These are phyloP conservation scores for Forbesichthys papilliferus DNA, from an alignment of 2,113 vertebrate genomes.

Conservation along the genomic window DNA sequence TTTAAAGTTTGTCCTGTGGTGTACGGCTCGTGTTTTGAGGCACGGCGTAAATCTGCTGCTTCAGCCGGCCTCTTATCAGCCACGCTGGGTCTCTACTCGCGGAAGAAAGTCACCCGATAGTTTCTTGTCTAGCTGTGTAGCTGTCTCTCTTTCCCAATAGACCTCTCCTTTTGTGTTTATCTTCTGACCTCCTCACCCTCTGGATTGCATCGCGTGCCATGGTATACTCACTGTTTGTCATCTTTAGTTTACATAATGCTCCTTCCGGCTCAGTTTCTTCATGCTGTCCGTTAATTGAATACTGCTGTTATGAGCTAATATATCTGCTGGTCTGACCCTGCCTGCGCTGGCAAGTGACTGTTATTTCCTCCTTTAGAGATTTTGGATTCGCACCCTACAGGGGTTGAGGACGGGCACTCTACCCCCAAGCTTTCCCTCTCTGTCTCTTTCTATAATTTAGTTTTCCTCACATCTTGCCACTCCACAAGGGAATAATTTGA, in stretches of 20 bases:
- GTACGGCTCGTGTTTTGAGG: slow-evolving; percentile 50
- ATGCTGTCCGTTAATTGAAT: slow-evolving; percentile 27
- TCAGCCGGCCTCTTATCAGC: slow-evolving; percentile 48
- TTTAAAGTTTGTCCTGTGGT: background rate
- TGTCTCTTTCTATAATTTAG: background rate
- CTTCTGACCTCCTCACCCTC: background rate
- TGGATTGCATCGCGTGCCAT: slow-evolving; percentile 6
- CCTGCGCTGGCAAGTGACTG: slow-evolving; percentile 26
- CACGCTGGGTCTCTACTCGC: slow-evolving; percentile 14
- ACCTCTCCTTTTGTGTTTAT: background rate
- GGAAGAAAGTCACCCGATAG: background rate
- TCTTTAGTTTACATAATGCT: background rate
- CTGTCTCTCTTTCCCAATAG: background rate
- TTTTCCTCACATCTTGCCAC: background rate
- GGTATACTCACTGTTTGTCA: background rate
- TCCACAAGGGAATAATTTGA: background rate
- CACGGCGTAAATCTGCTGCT: slow-evolving; percentile 47
- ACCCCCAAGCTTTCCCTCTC: background rate
- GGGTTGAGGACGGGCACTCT: slow-evolving; percentile 18
- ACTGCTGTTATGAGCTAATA: slow-evolving; percentile 43
- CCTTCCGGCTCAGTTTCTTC: background rate
- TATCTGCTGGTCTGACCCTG: slow-evolving; percentile 23
- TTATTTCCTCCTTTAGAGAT: slow-evolving; percentile 3
- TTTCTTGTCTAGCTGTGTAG: background rate
- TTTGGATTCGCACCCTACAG: background rate